Conservation (phyloP, 2,888 invertebrate species). For the Cerceris rybyensis region DNA sequence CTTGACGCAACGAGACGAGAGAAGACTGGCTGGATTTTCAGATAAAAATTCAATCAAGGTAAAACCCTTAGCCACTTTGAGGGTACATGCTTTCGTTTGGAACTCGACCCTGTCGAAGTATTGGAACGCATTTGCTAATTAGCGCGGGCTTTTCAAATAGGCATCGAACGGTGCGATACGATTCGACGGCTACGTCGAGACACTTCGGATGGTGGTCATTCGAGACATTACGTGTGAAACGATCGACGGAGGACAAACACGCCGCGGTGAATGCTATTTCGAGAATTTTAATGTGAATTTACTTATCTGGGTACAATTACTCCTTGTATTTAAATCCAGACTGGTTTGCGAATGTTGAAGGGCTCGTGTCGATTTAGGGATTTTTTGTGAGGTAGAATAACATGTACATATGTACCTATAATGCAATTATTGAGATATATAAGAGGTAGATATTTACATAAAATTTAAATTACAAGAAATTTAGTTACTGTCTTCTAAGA, state of each 20-base stretch:
- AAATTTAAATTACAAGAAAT: too few species aligned
- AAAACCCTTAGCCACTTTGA: constrained; percentile 44
- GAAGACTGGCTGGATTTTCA: constrained; percentile 8
- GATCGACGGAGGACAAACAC: neutral
- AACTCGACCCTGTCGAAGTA: constrained; percentile 41
- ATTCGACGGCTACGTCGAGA: constrained; percentile 9
- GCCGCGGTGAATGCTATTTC: neutral
- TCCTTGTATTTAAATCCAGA: neutral
- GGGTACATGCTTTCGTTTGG: constrained; percentile 5
- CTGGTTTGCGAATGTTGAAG: too few species aligned
- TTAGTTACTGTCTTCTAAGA: too few species aligned
- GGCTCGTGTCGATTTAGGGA: too few species aligned
- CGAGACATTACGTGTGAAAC: constrained; percentile 2
- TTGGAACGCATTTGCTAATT: constrained; percentile 61
- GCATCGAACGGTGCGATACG: constrained; percentile 18
- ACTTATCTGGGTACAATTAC: neutral
- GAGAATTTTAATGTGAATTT: neutral
- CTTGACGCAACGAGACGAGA: neutral
- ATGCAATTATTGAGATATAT: too few species aligned
- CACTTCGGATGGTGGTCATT: neutral
- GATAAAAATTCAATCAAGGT: constrained; percentile 67
- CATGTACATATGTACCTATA: too few species aligned
- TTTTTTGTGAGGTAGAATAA: too few species aligned
- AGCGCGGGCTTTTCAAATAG: constrained; percentile 34
- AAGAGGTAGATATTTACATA: too few species aligned